A percentile compares a stretch with the other conserved stretches of the same genome.
phyloP scores from a whole-genome alignment of 2,113 vertebrate species.

The Tinamus guttatus region DNA sequence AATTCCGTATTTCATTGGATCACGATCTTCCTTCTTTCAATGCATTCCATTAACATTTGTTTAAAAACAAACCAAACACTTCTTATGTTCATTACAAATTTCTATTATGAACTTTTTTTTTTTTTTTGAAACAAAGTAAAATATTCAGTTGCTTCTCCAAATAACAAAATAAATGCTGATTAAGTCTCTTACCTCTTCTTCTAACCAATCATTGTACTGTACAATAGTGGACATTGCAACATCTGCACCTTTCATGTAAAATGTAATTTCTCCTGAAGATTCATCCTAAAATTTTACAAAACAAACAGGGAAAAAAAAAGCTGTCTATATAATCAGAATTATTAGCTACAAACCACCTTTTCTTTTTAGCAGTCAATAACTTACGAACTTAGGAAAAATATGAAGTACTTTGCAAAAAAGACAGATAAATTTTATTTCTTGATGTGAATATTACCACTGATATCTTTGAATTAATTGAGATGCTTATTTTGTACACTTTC shows the following conservation, averaged over 20 bases:
- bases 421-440: neutral
- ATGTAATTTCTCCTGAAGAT: constrained; percentile 92
- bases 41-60: neutral
- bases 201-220: constrained; percentile 98
- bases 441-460: neutral
- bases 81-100: neutral
- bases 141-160: neutral
- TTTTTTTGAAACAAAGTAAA: neutral
- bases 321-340: neutral
- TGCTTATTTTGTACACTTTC: neutral
- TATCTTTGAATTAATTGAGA: neutral
- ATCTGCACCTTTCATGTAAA: constrained; percentile 98
- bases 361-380: neutral
- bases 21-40: neutral
- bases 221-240: constrained; percentile 96
- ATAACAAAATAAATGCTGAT: neutral
- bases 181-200: constrained; percentile 90
- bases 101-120: neutral
- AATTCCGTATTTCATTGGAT: neutral
- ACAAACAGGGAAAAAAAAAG: neutral
- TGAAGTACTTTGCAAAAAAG: neutral
- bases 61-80: neutral
- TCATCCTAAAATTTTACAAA: constrained; percentile 84
- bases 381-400: neutral
- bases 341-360: neutral